Conservation (phyloP, 2,888 invertebrate genomes). For the Galerucella calmariensis region DNA sequence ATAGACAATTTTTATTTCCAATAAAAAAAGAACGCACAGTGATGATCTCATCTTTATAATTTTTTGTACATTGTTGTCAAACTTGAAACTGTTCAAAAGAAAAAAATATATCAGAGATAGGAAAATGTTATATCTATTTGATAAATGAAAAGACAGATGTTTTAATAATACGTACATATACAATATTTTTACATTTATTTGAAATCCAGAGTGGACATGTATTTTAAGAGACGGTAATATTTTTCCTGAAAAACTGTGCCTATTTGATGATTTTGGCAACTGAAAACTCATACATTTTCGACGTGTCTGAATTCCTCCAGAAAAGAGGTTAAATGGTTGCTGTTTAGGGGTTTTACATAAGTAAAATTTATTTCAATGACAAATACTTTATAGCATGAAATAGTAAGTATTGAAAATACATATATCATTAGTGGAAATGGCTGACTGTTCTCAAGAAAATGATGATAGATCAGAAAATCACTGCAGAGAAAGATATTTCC, state of each 20-base stretch:
- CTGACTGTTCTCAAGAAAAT: neutral
- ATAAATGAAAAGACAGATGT: neutral
- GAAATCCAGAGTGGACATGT: too few relatives aligned
- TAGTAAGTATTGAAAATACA: neutral
- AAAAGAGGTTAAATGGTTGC: slow-evolving; percentile 10
- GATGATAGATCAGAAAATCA: slow-evolving; percentile 14
- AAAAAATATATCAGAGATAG: too few relatives aligned
- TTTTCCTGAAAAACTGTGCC: neutral
- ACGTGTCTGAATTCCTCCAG: slow-evolving; percentile 9
- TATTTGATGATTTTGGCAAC: neutral
- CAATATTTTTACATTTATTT: too few relatives aligned
- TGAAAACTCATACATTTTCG: neutral
- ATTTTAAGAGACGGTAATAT: neutral
- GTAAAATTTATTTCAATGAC: slow-evolving; percentile 4
- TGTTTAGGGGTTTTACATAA: slow-evolving; percentile 19
- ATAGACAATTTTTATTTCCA: neutral
- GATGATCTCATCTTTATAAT: neutral
- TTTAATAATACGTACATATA: neutral
- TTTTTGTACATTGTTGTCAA: neutral
- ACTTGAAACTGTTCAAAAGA: neutral
- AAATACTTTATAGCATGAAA: neutral
- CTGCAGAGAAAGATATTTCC: slow-evolving; percentile 23
- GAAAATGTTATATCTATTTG: neutral
- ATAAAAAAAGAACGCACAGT: neutral
- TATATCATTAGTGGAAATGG: slow-evolving; percentile 19